phyloP scores from a whole-genome alignment of 53 echinoderm and acorn worm genomes.

The Luidia sarsii region DNA sequence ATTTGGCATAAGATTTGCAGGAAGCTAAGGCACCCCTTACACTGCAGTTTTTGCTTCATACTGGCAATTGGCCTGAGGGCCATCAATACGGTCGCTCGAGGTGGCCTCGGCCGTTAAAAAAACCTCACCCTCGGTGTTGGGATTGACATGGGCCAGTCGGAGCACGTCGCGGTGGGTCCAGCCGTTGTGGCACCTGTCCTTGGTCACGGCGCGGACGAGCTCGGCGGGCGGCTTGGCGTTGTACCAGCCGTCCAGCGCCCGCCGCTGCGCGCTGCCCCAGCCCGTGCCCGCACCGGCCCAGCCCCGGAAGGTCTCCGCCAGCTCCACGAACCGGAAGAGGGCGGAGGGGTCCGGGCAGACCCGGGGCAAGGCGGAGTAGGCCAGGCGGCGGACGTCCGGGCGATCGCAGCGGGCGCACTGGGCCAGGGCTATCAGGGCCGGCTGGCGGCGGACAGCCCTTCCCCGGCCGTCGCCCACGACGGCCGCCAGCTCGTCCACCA shows the following conservation, averaged over 20 bases:
- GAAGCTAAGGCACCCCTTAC: no score
- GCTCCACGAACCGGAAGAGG: constrained; percentile 82
- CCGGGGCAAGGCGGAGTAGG: constrained; percentile 72
- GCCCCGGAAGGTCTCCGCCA: constrained; percentile 62
- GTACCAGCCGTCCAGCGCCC: constrained; percentile 85
- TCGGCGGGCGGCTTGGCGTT: constrained; percentile 70
- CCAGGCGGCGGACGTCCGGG: constrained; percentile 58
- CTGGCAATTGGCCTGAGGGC: no score
- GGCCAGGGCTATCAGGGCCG: constrained; percentile 66
- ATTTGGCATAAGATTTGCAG: no score
- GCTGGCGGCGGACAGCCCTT: constrained; percentile 54
- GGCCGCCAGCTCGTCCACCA: constrained; percentile 83
- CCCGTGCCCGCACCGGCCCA: constrained; percentile 80
- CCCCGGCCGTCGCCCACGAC: constrained; percentile 60
- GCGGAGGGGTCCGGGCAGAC: constrained; percentile 78
- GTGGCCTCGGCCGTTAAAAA: no score
- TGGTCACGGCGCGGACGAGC: constrained; percentile 74
- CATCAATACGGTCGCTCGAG: no score
- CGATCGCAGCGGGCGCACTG: constrained; percentile 74
- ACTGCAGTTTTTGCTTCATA: no score
- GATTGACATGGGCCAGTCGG: constrained; percentile 84
- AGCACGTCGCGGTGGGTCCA: constrained; percentile 94
- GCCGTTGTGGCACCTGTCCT: constrained; percentile 70
- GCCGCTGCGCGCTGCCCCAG: constrained; percentile 85
- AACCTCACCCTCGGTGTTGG: constrained; percentile 78